Evolutionary conservation across 2,888 invertebrate genomes (phyloP), one percentile per base, ranked within the genome.

Genomic region (Eremobia ochroleuca): DNA sequence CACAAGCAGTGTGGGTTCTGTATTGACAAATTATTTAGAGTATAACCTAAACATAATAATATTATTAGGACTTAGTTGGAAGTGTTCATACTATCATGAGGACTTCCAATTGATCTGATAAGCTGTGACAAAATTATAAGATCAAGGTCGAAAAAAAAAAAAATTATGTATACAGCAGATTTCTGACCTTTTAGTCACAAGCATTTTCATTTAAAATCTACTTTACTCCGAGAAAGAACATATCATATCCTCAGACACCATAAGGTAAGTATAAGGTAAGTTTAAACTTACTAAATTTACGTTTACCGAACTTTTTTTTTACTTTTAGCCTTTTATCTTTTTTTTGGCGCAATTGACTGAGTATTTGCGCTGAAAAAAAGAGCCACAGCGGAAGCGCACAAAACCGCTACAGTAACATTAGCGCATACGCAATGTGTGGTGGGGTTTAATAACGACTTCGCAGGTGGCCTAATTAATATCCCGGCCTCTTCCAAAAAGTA

Each of bases 381-480:
- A 55, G 6, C 21, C 18, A 6, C 28, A 70, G 62, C 52, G 76
- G 72, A 85, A 70, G 52, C 40, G 31, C 13, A 37, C 40, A 28
- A 49, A n/a, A 72, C 59, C n/a, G 46, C 58, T 46, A 55, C 65
- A 62, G 66, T 34, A 62, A 59, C 58, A 66, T 68, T 49, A 62
- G 25, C 80, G 62, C 67, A 37, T 40, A 1, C 80, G 52, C 74
- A 37, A 61, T 71, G 75, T 85, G 82, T 71, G 75, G 80, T 52
- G 34, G 43, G n/a, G 37, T 9, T 43, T 70, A 59, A 67, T 70
- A n/a, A 58, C 64, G 21, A 37, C 82, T 25, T 40, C 73, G 73
- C 82, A 70, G 85, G 85, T 85, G 82, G 81, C 37, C 83, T 25
- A 46, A 28, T 43, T 21, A 31, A 59, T 43, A 59, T 70, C 43